Evolutionary conservation across 2,797 vertebrate species (phyloP), one percentile per base, ranked within the genome.

Genomic region (Parotocinclus haroldoi): DNA sequence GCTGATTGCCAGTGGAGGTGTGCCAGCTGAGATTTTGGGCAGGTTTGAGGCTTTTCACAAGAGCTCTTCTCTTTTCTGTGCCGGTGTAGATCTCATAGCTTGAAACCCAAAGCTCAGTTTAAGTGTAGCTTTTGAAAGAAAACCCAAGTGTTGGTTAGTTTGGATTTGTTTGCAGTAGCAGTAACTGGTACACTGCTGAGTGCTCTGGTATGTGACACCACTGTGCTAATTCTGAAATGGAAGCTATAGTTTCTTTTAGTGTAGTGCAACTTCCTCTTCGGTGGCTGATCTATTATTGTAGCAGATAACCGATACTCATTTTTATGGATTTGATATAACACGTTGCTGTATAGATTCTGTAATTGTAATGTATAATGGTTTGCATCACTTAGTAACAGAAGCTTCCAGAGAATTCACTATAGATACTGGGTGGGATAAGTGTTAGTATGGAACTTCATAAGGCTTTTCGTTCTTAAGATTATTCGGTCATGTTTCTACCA

Each of bases 1-100:
- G 91, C 89, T 77, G 79, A 70, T 80, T 82, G 87, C 89, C 90
- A 88, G 76, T 78, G 86, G 88, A 87, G 87, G 89, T 78, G 88
- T 86, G 77, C 66, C 75, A 75, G 69, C 63, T 73, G 37, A 51
- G 53, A 49, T 64, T 60, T 58, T 74, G 55, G 69, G 69, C 63
- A 18, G 72, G 63, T 39, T 69, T 68, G 14, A 70, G 36, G 42
- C 63, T 63, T 66, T 60, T 78, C 66, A 66, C 58, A 64, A 72
- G 63, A 52, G 57, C 51, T 71, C n/a, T 16, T 64, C 69, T 71
- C 37, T 71, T 44, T 51, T 66, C 63, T 17, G 5, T 18, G 40
- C 85, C 13, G 9, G 12, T 18, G 37, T 19, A 17, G 16, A 38
- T 37, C 51, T 39, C 17, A 10, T 18, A 9, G 16, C 44, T 16